Conservation (phyloP, 2,888 invertebrate genomes). For the Pterobdella sp. region DNA sequence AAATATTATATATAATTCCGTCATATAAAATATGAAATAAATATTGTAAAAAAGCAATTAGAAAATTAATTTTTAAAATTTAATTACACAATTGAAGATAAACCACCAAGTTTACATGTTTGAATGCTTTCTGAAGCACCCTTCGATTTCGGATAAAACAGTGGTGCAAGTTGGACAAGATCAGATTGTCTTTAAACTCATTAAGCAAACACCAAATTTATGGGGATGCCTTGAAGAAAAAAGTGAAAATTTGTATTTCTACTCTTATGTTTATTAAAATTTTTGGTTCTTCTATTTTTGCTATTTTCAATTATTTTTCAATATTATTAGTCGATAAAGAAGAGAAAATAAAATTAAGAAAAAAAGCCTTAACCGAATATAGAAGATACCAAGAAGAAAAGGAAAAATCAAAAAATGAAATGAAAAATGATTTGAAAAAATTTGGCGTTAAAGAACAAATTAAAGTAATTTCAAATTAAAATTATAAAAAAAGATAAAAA, state of each 20-base stretch:
- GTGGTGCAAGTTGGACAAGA: slow-evolving; percentile 61
- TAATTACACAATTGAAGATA: slow-evolving; percentile 51
- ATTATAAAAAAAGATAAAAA: not conserved
- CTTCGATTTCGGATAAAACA: slow-evolving; percentile 51
- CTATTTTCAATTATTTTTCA: too few species aligned
- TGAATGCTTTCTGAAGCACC: slow-evolving; percentile 63
- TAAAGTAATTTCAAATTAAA: slow-evolving; percentile 45
- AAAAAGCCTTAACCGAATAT: slow-evolving; percentile 48
- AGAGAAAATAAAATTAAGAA: slow-evolving; percentile 52
- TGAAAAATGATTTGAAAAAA: slow-evolving; percentile 44
- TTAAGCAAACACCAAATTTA: slow-evolving; percentile 56
- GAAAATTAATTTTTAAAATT: not conserved
- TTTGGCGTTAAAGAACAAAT: slow-evolving; percentile 60
- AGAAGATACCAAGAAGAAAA: slow-evolving; percentile 57
- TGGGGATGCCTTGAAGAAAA: slow-evolving; percentile 44
- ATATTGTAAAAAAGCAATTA: not conserved
- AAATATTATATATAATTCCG: not conserved
- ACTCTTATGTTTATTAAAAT: too few species aligned
- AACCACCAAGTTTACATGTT: slow-evolving; percentile 67
- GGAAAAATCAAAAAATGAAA: slow-evolving; percentile 51
- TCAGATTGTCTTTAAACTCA: slow-evolving; percentile 61
- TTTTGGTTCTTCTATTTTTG: too few species aligned
- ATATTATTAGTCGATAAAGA: slow-evolving; percentile 46
- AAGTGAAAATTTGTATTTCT: not conserved
- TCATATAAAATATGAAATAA: not conserved